Conservation (phyloP, 1,140 invertebrate genomes). For the Macrobrachium rosenbergii region DNA sequence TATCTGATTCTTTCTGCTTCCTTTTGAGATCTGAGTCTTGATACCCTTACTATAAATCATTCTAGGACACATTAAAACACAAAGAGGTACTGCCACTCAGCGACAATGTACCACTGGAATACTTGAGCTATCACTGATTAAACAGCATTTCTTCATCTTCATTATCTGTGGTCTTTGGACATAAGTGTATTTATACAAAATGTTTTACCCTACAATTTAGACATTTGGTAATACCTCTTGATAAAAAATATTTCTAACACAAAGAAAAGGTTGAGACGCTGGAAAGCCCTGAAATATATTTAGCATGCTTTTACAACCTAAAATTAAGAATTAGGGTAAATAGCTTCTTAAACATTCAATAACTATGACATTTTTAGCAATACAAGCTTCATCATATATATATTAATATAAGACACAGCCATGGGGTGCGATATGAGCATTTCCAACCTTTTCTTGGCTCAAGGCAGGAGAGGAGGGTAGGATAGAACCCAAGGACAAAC, state of each 20-base stretch:
- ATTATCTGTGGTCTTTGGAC: conserved; percentile 42
- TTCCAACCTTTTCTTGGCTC: conserved; percentile 54
- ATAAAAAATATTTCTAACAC: conserved; percentile 49
- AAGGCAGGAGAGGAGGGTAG: conserved; percentile 35
- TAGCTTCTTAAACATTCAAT: conserved; percentile 8
- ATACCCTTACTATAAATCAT: conserved; percentile 51
- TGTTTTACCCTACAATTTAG: conserved; percentile 42
- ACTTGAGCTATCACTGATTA: conserved; percentile 48
- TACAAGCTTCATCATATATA: conserved; percentile 44
- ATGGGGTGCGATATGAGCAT: conserved; percentile 54
- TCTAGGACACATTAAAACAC: conserved; percentile 40
- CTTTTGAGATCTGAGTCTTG: conserved; percentile 23
- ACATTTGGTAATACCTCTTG: conserved; percentile 58
- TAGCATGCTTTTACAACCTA: conserved; percentile 56
- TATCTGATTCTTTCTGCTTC: too few relatives aligned
- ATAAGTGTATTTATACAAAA: conserved; percentile 44
- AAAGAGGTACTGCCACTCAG: conserved; percentile 53
- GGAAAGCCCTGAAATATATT: conserved; percentile 43
- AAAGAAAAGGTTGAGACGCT: conserved; percentile 60
- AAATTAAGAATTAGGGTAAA: conserved; percentile 2
- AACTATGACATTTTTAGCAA: conserved; percentile 55
- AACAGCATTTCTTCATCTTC: conserved; percentile 27
- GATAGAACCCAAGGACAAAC: conserved; percentile 4
- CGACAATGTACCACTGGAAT: conserved; percentile 44
- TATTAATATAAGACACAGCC: conserved; percentile 54